These are phyloP conservation scores for Molothrus aeneus DNA, from an alignment of 2,797 vertebrate species.

Conservation along the genomic window DNA sequence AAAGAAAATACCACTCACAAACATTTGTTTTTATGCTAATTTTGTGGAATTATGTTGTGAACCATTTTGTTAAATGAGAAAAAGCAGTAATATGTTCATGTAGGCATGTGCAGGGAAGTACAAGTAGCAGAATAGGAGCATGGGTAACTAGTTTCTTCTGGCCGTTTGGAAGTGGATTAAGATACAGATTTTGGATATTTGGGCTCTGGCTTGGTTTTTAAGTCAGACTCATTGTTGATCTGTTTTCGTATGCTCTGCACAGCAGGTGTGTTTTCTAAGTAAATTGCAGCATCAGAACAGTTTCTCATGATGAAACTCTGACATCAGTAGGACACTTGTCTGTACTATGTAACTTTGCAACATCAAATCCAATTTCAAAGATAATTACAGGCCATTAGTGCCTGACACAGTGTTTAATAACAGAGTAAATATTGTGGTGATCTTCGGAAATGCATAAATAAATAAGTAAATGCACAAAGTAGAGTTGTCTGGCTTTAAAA, in stretches of 20 bases:
- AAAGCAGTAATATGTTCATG: neutral
- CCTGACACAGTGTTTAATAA: slow-evolving; percentile 65
- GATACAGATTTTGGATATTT: neutral
- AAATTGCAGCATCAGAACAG: slow-evolving; percentile 6
- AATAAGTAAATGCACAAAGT: slow-evolving; percentile 50
- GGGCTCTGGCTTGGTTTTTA: neutral
- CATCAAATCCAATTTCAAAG: slow-evolving; percentile 45
- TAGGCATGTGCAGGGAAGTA: neutral
- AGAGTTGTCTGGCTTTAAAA: slow-evolving; percentile 43
- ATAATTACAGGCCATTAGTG: slow-evolving; percentile 65
- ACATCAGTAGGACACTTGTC: slow-evolving; percentile 37
- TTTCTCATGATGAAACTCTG: slow-evolving; percentile 39
- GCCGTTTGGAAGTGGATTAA: neutral
- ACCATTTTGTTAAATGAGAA: neutral
- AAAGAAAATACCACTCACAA: neutral
- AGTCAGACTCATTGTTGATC: neutral
- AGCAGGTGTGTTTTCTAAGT: slow-evolving; percentile 30
- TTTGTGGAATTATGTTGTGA: neutral
- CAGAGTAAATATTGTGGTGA: slow-evolving; percentile 57
- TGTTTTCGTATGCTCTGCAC: neutral
- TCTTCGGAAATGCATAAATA: slow-evolving; percentile 68
- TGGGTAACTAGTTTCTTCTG: neutral
- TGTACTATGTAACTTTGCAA: slow-evolving; percentile 37
- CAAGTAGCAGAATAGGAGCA: neutral
- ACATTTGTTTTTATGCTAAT: neutral